phyloP scores from a whole-genome alignment of 2,888 invertebrate genomes.

The Julus scandinavius region DNA sequence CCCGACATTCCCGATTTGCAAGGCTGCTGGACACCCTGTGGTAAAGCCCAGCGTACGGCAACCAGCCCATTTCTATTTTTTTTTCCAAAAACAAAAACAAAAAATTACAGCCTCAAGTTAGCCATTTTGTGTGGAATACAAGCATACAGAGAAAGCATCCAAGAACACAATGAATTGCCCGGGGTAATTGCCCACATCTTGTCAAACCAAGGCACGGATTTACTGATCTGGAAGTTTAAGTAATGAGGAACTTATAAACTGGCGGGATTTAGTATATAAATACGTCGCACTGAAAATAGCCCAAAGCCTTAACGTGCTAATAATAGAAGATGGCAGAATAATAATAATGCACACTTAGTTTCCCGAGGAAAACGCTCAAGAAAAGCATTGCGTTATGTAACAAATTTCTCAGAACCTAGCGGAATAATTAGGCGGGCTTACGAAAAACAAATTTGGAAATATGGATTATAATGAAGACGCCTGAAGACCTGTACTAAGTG shows the following conservation, averaged over 20 bases:
- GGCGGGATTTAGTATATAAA: background rate
- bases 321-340: constrained; percentile 15
- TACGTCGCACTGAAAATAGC: background rate
- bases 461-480: constrained; percentile 36
- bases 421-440: constrained; percentile 15
- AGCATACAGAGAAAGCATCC: background rate
- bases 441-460: background rate
- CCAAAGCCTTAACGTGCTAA: background rate
- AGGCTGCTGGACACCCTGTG: too few relatives aligned
- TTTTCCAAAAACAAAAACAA: background rate
- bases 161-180: background rate
- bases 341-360: constrained; percentile 1
- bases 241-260: constrained; percentile 36
- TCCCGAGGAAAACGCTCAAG: background rate
- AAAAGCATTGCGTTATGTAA: background rate
- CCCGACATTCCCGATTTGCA: too few relatives aligned
- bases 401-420: background rate
- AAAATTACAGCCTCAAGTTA: background rate
- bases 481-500: background rate
- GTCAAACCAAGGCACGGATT: constrained; percentile 1
- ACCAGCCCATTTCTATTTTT: background rate
- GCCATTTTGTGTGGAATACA: background rate
- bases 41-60: too few relatives aligned
- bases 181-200: constrained; percentile 31
- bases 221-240: constrained; percentile 36